Conservation (phyloP, 2,113 vertebrate species). For the Albula glossodonta region DNA sequence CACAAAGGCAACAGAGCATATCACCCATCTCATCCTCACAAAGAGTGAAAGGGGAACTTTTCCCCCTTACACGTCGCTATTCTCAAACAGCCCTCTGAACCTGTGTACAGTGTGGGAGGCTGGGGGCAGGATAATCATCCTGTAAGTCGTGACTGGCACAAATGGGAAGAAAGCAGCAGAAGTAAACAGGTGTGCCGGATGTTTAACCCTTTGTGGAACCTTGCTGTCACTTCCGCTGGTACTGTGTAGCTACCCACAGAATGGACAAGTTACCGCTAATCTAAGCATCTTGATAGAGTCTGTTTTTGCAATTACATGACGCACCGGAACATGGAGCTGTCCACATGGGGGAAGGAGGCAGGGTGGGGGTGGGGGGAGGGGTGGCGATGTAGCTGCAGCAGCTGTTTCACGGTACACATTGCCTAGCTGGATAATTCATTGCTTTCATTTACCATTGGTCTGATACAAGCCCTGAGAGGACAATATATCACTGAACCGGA, state of each 20-base stretch:
- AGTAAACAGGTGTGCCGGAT: not conserved
- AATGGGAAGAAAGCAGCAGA: not conserved
- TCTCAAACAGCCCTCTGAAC: not conserved
- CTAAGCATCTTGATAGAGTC: not conserved
- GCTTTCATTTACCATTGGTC: not conserved
- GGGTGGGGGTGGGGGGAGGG: too few species aligned
- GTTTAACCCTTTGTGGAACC: constrained; percentile 1
- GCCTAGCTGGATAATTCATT: not conserved
- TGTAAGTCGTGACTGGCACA: not conserved
- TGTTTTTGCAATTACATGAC: not conserved
- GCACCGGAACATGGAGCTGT: not conserved
- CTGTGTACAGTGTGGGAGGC: not conserved
- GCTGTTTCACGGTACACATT: not conserved
- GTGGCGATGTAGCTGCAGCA: not conserved
- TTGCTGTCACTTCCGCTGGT: not conserved
- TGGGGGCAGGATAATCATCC: constrained; percentile 5
- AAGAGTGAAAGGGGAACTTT: not conserved
- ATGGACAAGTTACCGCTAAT: not conserved
- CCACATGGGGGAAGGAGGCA: not conserved
- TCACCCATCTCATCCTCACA: constrained; percentile 6
- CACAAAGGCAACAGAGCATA: constrained; percentile 10
- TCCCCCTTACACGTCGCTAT: not conserved
- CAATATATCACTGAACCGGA: not conserved
- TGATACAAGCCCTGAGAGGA: not conserved
- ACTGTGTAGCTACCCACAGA: not conserved